These are phyloP conservation scores for Rhogogaster chlorosoma DNA, from an alignment of 2,888 invertebrate genomes.

Conservation along the genomic window DNA sequence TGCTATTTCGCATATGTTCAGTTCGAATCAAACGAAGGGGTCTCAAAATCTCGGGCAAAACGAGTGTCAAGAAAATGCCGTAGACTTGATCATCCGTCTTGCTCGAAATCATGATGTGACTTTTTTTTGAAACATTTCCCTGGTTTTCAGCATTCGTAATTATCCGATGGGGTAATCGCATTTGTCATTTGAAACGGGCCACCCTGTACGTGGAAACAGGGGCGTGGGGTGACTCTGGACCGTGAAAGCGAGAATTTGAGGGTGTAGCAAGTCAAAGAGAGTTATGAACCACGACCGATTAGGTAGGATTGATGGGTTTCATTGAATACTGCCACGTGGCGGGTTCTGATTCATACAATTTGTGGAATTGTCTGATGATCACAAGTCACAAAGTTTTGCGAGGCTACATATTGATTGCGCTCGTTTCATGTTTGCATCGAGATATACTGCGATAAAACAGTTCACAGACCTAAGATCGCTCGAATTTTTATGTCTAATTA, in stretches of 20 bases:
- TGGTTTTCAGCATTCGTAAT: background rate
- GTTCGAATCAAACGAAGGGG: background rate
- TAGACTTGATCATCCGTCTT: background rate
- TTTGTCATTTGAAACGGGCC: background rate
- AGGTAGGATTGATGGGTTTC: conserved; percentile 42
- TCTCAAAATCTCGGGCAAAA: background rate
- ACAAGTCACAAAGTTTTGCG: background rate
- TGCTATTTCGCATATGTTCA: background rate
- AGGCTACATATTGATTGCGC: background rate
- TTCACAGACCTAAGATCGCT: conserved; percentile 1
- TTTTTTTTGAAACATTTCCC: background rate
- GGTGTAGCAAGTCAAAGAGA: conserved; percentile 43
- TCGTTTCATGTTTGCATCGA: conserved; percentile 19
- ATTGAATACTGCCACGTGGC: conserved; percentile 42
- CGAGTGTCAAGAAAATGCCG: background rate
- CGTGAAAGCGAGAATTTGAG: conserved; percentile 46
- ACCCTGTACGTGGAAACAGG: conserved; percentile 34
- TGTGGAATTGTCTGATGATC: conserved; percentile 29
- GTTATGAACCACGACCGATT: conserved; percentile 48
- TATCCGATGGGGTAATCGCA: background rate
- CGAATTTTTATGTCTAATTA: background rate
- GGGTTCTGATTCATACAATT: conserved; percentile 38
- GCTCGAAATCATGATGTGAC: background rate
- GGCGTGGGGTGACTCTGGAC: conserved; percentile 8
- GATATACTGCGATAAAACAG: conserved; percentile 19